A percentile compares a stretch with the other conserved stretches of the same genome.
phyloP scores from a whole-genome alignment of 37 sponge, comb jelly and placozoan species.

The Axinella damicornis region DNA sequence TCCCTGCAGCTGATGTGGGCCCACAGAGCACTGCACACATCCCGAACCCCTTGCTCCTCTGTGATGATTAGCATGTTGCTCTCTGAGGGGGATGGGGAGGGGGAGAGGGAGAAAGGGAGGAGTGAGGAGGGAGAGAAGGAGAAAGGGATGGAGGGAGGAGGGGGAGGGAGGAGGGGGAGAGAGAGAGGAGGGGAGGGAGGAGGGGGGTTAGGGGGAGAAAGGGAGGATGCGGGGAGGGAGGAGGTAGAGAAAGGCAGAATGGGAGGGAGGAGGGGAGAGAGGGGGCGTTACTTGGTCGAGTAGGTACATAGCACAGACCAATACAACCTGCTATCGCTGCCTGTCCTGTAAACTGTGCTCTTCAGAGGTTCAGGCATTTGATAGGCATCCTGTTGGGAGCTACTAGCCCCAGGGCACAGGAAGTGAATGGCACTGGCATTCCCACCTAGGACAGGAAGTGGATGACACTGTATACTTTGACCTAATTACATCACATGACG shows the following conservation, averaged over 20 bases:
- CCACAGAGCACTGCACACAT: constrained; percentile 57
- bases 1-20: constrained; percentile 42
- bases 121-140: background rate
- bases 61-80: constrained; percentile 21
- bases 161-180: background rate
- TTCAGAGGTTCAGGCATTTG: too few species aligned
- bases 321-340: too few species aligned
- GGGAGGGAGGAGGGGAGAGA: background rate
- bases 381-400: too few species aligned
- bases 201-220: constrained; percentile 19
- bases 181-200: background rate
- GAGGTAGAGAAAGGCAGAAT: background rate
- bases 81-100: constrained; percentile 12
- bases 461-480: too few species aligned
- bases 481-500: too few species aligned
- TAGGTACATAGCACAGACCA: too few species aligned
- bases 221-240: background rate
- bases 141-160: background rate
- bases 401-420: too few species aligned
- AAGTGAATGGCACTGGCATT: too few species aligned
- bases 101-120: constrained; percentile 16
- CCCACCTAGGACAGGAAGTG: too few species aligned
- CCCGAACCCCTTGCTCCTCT: constrained; percentile 66
- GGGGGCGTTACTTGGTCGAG: background rate
- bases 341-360: too few species aligned